A percentile compares a stretch with the other conserved stretches of the same genome.
These are phyloP conservation scores for Rhingia campestris DNA, from an alignment of 2,888 invertebrate species.

Conservation along the genomic window DNA sequence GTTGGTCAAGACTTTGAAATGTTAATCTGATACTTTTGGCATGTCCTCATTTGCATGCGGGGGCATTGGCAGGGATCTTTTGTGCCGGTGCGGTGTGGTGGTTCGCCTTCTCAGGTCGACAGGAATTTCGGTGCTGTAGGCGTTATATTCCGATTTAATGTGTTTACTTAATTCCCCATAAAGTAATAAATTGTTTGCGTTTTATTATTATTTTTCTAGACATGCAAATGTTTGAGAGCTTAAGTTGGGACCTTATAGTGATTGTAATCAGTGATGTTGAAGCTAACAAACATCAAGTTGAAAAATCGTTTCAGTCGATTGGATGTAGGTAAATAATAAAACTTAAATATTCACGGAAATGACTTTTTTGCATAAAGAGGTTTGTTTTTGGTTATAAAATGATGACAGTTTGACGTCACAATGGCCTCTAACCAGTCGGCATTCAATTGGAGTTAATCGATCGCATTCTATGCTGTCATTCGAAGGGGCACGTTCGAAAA, in stretches of 20 bases:
- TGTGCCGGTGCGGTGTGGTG: neutral
- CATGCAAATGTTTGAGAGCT: conserved; percentile 48
- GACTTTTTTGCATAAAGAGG: too few relatives aligned
- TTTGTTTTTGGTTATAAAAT: too few relatives aligned
- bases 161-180: conserved; percentile 65
- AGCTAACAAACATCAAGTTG: neutral
- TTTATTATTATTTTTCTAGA: conserved; percentile 53
- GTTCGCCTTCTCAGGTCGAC: conserved; percentile 5
- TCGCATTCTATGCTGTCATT: too few relatives aligned
- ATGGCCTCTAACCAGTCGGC: too few relatives aligned
- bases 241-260: conserved; percentile 9
- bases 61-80: conserved; percentile 9
- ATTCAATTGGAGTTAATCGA: too few relatives aligned
- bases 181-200: conserved; percentile 59
- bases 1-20: conserved; percentile 67
- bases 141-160: conserved; percentile 58
- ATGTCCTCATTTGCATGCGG: conserved; percentile 63
- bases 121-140: conserved; percentile 48
- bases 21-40: conserved; percentile 64
- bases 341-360: too few relatives aligned
- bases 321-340: too few relatives aligned
- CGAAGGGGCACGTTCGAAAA: too few relatives aligned
- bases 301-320: too few relatives aligned
- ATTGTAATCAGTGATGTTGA: conserved; percentile 13
- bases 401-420: too few relatives aligned